phyloP scores from a whole-genome alignment of 2,797 vertebrate species.

The Sylvilagus floridanus region DNA sequence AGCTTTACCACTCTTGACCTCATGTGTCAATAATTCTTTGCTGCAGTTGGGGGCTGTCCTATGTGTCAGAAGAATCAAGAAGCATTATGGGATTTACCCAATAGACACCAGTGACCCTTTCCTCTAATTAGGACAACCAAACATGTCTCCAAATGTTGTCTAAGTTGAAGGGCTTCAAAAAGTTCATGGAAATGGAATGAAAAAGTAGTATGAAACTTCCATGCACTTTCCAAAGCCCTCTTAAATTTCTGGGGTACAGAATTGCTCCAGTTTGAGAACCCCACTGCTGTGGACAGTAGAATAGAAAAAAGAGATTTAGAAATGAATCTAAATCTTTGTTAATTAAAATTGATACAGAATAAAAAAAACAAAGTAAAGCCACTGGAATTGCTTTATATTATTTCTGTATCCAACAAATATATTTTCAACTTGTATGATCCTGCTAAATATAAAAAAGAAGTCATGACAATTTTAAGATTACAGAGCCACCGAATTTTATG shows the following conservation, averaged over 20 bases:
- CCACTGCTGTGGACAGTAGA: neutral
- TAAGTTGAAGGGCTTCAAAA: no score
- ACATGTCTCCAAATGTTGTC: neutral
- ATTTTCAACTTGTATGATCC: neutral
- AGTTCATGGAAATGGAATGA: no score
- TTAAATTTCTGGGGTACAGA: neutral
- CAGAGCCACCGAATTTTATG: neutral
- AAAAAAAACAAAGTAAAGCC: neutral
- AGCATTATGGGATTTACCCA: neutral
- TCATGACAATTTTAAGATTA: neutral
- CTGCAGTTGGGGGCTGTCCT: neutral
- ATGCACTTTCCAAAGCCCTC: no score
- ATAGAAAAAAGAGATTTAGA: neutral
- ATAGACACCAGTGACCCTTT: no score
- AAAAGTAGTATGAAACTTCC: no score
- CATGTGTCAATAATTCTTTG: neutral
- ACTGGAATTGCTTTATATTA: conserved; percentile 2
- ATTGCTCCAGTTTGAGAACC: neutral
- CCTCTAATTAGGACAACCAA: neutral
- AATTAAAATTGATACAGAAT: neutral
- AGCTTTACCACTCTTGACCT: neutral
- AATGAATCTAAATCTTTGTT: conserved; percentile 31
- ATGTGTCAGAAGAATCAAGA: neutral
- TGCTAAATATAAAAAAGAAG: neutral
- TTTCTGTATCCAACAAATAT: neutral